Evolutionary conservation across 2,888 invertebrate species (phyloP), one percentile per base, ranked within the genome.

Genomic region (Oxytorus armatus): DNA sequence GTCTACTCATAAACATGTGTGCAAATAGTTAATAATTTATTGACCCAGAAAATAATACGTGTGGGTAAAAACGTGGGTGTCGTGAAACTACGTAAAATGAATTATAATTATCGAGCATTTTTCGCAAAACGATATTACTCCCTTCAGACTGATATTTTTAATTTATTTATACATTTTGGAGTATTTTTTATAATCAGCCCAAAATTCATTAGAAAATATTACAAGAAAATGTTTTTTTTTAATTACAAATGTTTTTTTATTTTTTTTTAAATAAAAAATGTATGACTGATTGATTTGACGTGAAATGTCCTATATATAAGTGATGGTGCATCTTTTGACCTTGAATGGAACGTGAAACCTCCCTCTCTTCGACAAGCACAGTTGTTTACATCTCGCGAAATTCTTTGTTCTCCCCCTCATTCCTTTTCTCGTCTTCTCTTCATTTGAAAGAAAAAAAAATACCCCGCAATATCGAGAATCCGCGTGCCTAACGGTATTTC

Each of bases 331-430:
- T 7, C 23, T 44, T 55, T 36, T 51, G 44, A 69, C 69, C 69
- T 69, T 77, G 76, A 42, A 29, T 16, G 11, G 16, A 39, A 42
- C 55, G 44, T 65, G 33, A 55, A 47, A 36, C 49, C 51, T n/a
- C 25, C 39, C 33, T 2, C 29, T 29, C 3, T 29, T 29, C 2
- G 5, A 29, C 29, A 5, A 29, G 3, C n/a, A 18, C 25, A 14
- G 11, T 49, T 21, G 53, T 57, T 66, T 49, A 47, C 49, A 75
- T 47, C 5, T 23, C 57, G 57, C 18, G 39, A 59, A 68, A 49
- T 76, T 69, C 57, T 68, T 69, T 51, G 68, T 55, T 47, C 21
- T 18, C 2, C 3, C 36, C 5, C 16, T 21, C n/a, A 49, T 49
- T 39, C 25, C 18, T 29, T 29, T 72, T 16, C n/a, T n/a, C 16